phyloP scores from a whole-genome alignment of 1,140 invertebrate genomes.

The Catajapyx aquilonaris region DNA sequence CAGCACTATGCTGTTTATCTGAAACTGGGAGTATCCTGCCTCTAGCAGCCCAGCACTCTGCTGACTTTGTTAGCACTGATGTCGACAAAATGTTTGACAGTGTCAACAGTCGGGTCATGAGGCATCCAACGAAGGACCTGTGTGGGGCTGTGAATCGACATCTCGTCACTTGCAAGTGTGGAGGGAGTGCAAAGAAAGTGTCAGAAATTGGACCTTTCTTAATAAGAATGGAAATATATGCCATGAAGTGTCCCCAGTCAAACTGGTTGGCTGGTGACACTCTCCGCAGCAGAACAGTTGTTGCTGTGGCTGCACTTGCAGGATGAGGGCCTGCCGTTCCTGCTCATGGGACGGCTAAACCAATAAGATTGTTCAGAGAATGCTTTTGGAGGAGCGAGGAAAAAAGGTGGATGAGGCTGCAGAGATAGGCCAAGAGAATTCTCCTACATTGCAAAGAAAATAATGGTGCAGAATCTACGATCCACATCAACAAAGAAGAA shows the following conservation, averaged over 20 bases:
- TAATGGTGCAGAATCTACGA: background rate
- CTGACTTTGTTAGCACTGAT: too few species aligned
- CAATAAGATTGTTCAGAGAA: constrained; percentile 1
- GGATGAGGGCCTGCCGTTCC: background rate
- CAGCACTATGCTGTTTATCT: too few species aligned
- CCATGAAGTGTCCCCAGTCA: background rate
- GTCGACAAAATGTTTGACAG: too few species aligned
- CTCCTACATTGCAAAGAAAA: background rate
- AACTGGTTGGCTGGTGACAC: background rate
- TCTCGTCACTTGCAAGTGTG: too few species aligned
- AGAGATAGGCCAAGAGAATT: background rate
- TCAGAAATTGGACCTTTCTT: too few species aligned
- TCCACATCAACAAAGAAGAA: background rate
- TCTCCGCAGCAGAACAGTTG: background rate
- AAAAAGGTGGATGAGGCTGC: too few species aligned
- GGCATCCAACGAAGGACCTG: too few species aligned
- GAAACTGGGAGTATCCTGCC: too few species aligned
- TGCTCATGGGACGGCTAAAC: background rate
- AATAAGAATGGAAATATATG: background rate
- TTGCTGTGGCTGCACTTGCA: background rate
- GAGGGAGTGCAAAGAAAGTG: too few species aligned
- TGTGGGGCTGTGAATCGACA: too few species aligned
- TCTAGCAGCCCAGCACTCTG: too few species aligned
- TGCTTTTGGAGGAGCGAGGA: background rate
- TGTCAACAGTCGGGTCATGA: too few species aligned